phyloP scores from a whole-genome alignment of 2,113 vertebrate species.

The Thinocorus orbignyianus region DNA sequence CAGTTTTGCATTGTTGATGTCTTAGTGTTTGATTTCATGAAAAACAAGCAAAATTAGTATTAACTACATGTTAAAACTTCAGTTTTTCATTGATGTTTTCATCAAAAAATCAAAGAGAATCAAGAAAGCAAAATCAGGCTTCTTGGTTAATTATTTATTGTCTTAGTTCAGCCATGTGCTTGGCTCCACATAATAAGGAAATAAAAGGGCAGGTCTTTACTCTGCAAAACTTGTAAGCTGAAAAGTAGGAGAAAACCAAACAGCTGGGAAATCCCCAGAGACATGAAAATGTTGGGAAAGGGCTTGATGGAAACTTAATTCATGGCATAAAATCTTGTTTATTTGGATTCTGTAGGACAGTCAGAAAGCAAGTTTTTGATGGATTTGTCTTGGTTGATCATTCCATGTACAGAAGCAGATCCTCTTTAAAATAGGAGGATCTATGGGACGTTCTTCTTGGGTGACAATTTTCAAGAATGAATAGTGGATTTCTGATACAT shows the following conservation, averaged over 20 bases:
- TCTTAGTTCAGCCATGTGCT: background rate
- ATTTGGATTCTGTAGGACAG: background rate
- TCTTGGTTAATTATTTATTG: background rate
- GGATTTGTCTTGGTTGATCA: background rate
- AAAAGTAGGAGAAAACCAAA: slow-evolving; percentile 4
- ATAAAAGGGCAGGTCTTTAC: background rate
- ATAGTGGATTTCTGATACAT: background rate
- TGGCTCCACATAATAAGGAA: background rate
- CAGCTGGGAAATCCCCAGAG: background rate
- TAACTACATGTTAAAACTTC: background rate
- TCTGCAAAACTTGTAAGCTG: background rate
- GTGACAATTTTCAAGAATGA: background rate
- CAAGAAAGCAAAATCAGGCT: background rate
- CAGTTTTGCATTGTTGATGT: background rate
- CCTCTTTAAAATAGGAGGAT: background rate
- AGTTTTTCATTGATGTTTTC: background rate
- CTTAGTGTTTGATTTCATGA: background rate
- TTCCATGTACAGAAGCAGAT: background rate
- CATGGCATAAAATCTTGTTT: background rate
- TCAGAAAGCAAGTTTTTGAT: background rate
- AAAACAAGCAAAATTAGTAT: background rate
- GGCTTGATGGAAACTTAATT: background rate
- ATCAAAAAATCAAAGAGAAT: no score
- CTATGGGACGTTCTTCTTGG: background rate
- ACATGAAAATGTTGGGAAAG: background rate